Conservation (phyloP, 1,140 invertebrate genomes). For the Hypothenemus hampei region DNA sequence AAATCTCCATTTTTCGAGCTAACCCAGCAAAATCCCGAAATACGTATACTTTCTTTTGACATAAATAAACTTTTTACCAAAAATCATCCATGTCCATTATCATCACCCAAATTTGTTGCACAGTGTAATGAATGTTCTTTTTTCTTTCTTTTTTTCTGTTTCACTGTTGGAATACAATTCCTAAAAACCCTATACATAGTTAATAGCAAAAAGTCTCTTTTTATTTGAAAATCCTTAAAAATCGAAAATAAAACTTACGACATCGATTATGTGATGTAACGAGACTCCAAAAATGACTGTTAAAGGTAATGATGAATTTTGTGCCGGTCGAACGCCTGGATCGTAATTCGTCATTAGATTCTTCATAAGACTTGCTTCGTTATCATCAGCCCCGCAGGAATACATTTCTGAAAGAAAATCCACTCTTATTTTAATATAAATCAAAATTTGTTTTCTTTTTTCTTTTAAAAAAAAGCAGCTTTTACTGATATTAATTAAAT, state of each 20-base stretch:
- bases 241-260: slow-evolving; percentile 54
- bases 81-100: no score
- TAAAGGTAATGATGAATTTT: slow-evolving; percentile 66
- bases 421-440: not conserved
- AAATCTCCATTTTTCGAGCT: no score
- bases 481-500: not conserved
- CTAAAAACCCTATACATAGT: not conserved
- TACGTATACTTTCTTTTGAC: no score
- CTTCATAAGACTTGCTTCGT: slow-evolving; percentile 68
- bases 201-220: not conserved
- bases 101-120: no score
- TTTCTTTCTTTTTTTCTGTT: no score
- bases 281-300: slow-evolving; percentile 74
- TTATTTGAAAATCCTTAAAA: not conserved
- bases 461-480: not conserved
- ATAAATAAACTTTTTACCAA: no score
- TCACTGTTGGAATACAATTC: no score
- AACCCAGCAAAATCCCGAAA: no score
- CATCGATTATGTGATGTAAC: slow-evolving; percentile 76
- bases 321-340: slow-evolving; percentile 66
- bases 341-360: slow-evolving; percentile 71
- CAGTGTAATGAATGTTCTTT: no score
- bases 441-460: not conserved
- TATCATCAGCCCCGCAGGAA: slow-evolving; percentile 49
- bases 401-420: slow-evolving; percentile 16